Percentiles rank a stretch among this genome's conserved stretches.
These are phyloP conservation scores for Gymnothorax javanicus DNA, from an alignment of 2,797 vertebrate species.

Conservation along the genomic window DNA sequence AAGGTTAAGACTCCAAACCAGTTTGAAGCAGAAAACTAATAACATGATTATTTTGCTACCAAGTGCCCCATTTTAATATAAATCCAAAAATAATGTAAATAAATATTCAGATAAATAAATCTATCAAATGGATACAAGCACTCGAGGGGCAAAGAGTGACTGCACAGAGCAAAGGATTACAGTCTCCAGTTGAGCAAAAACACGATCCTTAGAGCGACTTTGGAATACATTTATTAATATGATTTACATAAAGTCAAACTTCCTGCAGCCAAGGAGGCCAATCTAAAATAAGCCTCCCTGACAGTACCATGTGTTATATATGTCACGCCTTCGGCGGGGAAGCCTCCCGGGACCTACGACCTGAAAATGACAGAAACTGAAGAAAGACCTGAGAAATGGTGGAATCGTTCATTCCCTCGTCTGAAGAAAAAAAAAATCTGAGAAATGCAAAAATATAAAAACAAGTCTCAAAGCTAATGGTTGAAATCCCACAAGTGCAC, in stretches of 20 bases:
- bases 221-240: conserved; percentile 76
- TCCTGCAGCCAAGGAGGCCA: conserved; percentile 56
- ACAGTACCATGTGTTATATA: conserved; percentile 77
- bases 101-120: conserved; percentile 16
- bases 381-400: conserved; percentile 68
- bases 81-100: conserved; percentile 26
- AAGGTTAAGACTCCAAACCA: conserved; percentile 21
- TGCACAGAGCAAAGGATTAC: conserved; percentile 60
- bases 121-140: background rate
- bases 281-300: conserved; percentile 73
- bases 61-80: conserved; percentile 47
- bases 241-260: conserved; percentile 79
- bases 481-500: background rate
- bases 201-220: conserved; percentile 63
- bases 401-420: conserved; percentile 72
- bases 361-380: conserved; percentile 81
- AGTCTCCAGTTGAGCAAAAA: conserved; percentile 58
- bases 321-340: conserved; percentile 62
- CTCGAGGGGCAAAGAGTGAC: conserved; percentile 19
- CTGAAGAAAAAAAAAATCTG: conserved; percentile 59
- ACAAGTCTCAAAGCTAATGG: background rate
- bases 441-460: conserved; percentile 38
- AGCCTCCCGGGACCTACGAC: conserved; percentile 68
- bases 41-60: background rate
- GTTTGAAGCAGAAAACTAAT: conserved; percentile 48